Base-by-base conservation (phyloP, 2,888 invertebrate species). In the Leucoptera coffeella region DNA sequence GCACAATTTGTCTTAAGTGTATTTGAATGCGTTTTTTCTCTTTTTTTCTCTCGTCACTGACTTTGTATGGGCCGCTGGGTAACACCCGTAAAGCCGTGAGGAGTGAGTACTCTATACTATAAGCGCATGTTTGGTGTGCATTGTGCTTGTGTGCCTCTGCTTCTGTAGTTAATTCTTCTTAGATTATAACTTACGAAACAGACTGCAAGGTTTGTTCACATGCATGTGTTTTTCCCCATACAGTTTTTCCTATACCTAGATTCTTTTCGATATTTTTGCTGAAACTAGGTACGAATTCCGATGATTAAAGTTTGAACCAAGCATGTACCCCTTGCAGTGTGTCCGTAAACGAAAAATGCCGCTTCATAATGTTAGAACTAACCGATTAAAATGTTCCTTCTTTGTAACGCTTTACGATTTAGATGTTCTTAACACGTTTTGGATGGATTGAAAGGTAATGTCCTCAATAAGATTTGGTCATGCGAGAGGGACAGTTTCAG, bases 51-150 rank as follows among this genome's bases (percentile, higher is more conserved):
- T 67, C 64, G 74, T 74, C 71, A 75, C 73, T 75, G 74, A 76
- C 75, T 77, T 78, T 78, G 74, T 73, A 78, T 78, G 77, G 75
- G 75, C 74, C 65, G 75, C 77, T 73, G 75, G 64, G 78, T 77
- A 72, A 77, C 47, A 29, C 64, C 71, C 65, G 64, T 67, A 73
- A 78, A 78, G 78, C 74, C 52, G 58, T 74, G 55, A 76, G 75
- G 76, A 78, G 80, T 80, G 77, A 80, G 80, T 80, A 80, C 74
- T 67, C 57, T 58, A 64, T 72, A 73, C 69, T 71, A 57, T 67
- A 7, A 75, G 73, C 74, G 75, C 67, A 60, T 67, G 54, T 60
- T 49, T 60, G 45, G 41, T 44, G 64, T 65, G 69, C 65, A 60
- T 49, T 61, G 56, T 61, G 67, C 67, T 67, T 69, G 65, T 71